These are phyloP conservation scores for Cotesia chilonis DNA, from an alignment of 1,140 invertebrate genomes.

Conservation along the genomic window DNA sequence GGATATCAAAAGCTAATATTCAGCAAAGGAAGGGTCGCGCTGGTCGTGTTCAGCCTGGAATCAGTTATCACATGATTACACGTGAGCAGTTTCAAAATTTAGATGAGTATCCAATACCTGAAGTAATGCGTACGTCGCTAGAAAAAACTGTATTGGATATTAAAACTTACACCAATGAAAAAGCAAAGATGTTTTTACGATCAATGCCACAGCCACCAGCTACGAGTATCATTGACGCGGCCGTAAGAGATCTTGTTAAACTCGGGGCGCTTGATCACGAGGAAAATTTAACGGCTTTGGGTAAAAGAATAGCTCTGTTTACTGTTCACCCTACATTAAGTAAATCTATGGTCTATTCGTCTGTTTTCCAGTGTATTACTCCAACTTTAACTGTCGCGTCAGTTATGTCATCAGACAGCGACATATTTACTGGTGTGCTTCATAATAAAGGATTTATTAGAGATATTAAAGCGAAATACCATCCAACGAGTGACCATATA, in stretches of 20 bases:
- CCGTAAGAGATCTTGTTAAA: slow-evolving; percentile 66
- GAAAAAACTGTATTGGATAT: slow-evolving; percentile 72
- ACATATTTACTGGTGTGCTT: slow-evolving; percentile 51
- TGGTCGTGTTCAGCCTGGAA: slow-evolving; percentile 76
- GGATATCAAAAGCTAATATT: slow-evolving; percentile 72
- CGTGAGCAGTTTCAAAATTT: slow-evolving; percentile 64
- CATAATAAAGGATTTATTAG: slow-evolving; percentile 55
- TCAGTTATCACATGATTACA: slow-evolving; percentile 81
- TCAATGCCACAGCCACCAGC: slow-evolving; percentile 69
- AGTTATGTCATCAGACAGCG: slow-evolving; percentile 48
- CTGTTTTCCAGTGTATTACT: slow-evolving; percentile 65
- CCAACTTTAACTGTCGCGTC: slow-evolving; percentile 58
- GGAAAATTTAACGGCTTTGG: slow-evolving; percentile 70
- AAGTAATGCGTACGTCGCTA: slow-evolving; percentile 71
- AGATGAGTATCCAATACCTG: slow-evolving; percentile 67
- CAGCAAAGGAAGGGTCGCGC: slow-evolving; percentile 73
- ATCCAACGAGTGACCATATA: slow-evolving; percentile 67
- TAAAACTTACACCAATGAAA: slow-evolving; percentile 67
- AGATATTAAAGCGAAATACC: slow-evolving; percentile 63
- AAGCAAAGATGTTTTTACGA: slow-evolving; percentile 65
- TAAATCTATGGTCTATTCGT: slow-evolving; percentile 66
- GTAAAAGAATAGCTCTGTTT: slow-evolving; percentile 65
- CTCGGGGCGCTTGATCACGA: slow-evolving; percentile 67
- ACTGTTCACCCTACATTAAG: slow-evolving; percentile 68
- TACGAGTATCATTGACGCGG: slow-evolving; percentile 57